A percentile compares a stretch with the other conserved stretches of the same genome.
These are phyloP conservation scores for Paradoxurus hermaphroditus DNA, from an alignment of 2,113 vertebrate genomes.

Conservation along the genomic window DNA sequence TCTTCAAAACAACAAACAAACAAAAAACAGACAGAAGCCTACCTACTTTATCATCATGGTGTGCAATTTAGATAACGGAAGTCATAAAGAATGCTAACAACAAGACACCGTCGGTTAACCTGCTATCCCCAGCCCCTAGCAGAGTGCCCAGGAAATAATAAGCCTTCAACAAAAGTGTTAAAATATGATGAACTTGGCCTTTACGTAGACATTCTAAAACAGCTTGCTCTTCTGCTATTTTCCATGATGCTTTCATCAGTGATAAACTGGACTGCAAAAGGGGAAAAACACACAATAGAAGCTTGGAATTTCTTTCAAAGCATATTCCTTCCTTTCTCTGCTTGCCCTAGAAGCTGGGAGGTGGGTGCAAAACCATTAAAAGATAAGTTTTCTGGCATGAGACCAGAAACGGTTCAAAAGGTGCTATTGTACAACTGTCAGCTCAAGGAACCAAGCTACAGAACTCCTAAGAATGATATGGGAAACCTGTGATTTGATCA, in stretches of 20 bases:
- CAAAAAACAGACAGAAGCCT: not conserved
- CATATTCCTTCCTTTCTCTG: slow-evolving; percentile 30
- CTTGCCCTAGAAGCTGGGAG: not conserved
- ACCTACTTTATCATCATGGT: not conserved
- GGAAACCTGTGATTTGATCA: slow-evolving; percentile 48
- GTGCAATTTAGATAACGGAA: not conserved
- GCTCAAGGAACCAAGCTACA: not conserved
- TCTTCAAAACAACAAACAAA: not conserved
- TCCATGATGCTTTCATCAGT: not conserved
- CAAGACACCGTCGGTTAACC: not conserved
- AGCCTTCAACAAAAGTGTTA: not conserved
- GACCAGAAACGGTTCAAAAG: not conserved
- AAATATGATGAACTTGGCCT: not conserved
- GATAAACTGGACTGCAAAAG: not conserved
- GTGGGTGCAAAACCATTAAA: not conserved
- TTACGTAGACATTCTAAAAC: not conserved
- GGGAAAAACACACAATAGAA: slow-evolving; percentile 19
- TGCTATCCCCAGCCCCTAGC: not conserved
- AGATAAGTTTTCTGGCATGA: no score
- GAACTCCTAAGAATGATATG: not conserved
- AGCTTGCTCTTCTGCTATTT: not conserved
- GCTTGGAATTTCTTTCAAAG: slow-evolving; percentile 54
- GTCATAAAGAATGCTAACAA: not conserved
- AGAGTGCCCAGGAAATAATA: not conserved
- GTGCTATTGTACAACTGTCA: slow-evolving; percentile 54